Percentiles rank a stretch among this genome's conserved stretches.
phyloP scores from a whole-genome alignment of 2,797 vertebrate species.

The Echeneis naucrates region DNA sequence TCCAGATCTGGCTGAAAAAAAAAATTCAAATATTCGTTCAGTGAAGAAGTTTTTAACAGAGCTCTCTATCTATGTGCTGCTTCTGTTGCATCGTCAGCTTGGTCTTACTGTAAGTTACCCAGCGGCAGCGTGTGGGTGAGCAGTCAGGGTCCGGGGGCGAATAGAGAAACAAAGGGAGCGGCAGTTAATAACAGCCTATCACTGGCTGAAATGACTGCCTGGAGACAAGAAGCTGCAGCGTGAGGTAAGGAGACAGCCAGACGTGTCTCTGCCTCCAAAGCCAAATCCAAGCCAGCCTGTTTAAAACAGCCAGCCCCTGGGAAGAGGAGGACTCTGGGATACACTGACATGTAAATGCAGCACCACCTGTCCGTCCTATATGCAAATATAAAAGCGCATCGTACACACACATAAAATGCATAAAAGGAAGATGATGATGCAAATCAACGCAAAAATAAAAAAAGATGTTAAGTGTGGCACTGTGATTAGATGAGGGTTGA shows the following conservation, averaged over 20 bases:
- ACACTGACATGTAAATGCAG: background rate
- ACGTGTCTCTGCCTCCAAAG: slow-evolving; percentile 51
- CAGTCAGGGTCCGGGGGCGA: slow-evolving; percentile 22
- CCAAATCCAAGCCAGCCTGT: slow-evolving; percentile 22
- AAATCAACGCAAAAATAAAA: background rate
- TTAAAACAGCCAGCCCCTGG: slow-evolving; percentile 18
- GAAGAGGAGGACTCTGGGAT: slow-evolving; percentile 7
- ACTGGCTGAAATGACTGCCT: slow-evolving; percentile 63
- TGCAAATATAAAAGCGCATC: background rate
- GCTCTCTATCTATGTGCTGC: background rate
- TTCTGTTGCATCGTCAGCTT: background rate
- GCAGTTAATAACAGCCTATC: slow-evolving; percentile 60
- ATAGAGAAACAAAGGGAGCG: slow-evolving; percentile 70
- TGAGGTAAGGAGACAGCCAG: slow-evolving; percentile 53
- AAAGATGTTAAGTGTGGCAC: background rate
- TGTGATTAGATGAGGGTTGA: slow-evolving; percentile 13
- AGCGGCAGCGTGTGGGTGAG: slow-evolving; percentile 33
- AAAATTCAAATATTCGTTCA: background rate
- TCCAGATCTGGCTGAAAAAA: background rate
- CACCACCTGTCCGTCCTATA: slow-evolving; percentile 25
- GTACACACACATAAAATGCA: background rate
- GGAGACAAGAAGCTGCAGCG: slow-evolving; percentile 66
- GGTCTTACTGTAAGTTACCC: slow-evolving; percentile 6
- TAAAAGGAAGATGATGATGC: background rate
- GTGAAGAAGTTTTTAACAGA: background rate